A percentile compares a stretch with the other conserved stretches of the same genome.
phyloP scores from a whole-genome alignment of 1,140 invertebrate species.

The Papilio dardanus region DNA sequence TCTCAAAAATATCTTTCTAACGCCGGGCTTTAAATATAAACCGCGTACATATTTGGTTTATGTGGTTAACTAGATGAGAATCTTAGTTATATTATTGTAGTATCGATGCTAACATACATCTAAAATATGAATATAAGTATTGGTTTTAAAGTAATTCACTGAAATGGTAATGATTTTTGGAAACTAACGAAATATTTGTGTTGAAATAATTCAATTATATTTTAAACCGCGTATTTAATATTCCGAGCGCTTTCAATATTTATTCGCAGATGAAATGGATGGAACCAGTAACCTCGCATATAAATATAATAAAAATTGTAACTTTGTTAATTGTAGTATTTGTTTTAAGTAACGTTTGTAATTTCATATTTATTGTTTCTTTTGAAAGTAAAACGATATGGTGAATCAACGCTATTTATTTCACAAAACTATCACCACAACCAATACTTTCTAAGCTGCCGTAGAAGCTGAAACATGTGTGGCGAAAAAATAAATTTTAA shows the following conservation, averaged over 20 bases:
- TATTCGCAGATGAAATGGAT: background rate
- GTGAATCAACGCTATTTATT: background rate
- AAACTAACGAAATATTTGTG: background rate
- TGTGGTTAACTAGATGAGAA: background rate
- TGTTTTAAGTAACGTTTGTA: too few relatives aligned
- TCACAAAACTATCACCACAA: too few relatives aligned
- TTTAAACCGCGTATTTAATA: conserved; percentile 6
- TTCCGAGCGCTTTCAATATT: conserved; percentile 7
- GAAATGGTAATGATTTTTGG: background rate
- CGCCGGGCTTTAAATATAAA: too few relatives aligned
- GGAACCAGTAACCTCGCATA: background rate
- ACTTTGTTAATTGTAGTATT: background rate
- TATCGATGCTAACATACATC: background rate
- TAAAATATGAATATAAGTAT: background rate
- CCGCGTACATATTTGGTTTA: too few relatives aligned
- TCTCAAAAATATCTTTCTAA: too few relatives aligned
- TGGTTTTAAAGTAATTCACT: background rate
- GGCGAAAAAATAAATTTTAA: too few relatives aligned
- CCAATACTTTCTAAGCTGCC: too few relatives aligned
- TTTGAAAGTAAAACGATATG: background rate
- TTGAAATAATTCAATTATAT: conserved; percentile 5
- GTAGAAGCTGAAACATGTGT: too few relatives aligned
- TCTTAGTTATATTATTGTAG: background rate
- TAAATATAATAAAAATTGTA: background rate
- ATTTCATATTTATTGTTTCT: too few relatives aligned